These are phyloP conservation scores for Pristionchus fissidentatus DNA, from an alignment of 2,888 invertebrate species.

Conservation along the genomic window DNA sequence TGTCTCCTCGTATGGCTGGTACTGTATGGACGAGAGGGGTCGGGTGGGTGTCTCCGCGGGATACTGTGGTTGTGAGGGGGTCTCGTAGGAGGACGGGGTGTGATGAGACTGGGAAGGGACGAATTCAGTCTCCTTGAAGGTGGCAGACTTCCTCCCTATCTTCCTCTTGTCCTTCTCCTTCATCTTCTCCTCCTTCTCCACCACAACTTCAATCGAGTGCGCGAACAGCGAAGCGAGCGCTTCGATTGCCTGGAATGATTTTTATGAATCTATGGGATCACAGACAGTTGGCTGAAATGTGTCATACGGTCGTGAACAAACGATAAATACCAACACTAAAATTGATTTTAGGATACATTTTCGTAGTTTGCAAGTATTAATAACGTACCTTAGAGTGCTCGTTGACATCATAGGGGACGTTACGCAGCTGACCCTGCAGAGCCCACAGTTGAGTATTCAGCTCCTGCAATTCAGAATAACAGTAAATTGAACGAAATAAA, in stretches of 20 bases:
- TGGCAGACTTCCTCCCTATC: not conserved
- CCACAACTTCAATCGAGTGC: not conserved
- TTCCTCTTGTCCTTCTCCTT: not conserved
- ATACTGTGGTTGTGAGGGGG: not conserved
- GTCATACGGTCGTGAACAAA: too few species aligned
- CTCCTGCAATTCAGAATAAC: too few species aligned
- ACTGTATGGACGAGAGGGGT: not conserved
- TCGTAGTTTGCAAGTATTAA: too few species aligned
- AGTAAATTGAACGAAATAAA: not conserved
- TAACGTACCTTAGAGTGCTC: conserved; percentile 13
- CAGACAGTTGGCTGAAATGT: too few species aligned
- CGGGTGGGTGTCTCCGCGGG: not conserved
- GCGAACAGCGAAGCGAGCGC: not conserved
- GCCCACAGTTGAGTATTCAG: not conserved
- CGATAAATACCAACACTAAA: too few species aligned
- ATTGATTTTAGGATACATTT: too few species aligned
- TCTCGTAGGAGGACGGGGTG: not conserved
- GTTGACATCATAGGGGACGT: not conserved
- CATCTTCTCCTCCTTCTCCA: conserved; percentile 8
- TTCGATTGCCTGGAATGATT: not conserved
- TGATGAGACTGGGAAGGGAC: not conserved
- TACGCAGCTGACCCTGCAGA: not conserved
- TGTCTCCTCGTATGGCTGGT: not conserved
- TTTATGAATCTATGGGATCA: not conserved
- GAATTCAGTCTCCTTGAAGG: not conserved